Percentiles rank a stretch among this genome's conserved stretches.
Conservation (phyloP, 1,140 invertebrate genomes). For the Glossosoma conforme region DNA sequence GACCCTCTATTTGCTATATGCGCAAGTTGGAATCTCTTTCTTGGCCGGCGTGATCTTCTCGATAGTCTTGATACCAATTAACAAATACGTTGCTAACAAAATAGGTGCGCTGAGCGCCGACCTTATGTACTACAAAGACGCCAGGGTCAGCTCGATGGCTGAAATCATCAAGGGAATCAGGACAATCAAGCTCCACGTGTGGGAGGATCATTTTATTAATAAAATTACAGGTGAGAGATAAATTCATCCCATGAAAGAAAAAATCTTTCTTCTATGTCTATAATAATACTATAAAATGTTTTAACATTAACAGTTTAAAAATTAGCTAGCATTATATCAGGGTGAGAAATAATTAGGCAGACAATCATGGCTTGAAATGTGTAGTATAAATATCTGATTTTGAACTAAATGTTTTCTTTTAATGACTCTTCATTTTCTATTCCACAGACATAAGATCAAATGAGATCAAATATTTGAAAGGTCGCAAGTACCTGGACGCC, state of each 20-base stretch:
- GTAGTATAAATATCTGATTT: neutral
- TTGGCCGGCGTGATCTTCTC: conserved; percentile 85
- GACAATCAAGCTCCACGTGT: conserved; percentile 88
- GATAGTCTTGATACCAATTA: conserved; percentile 89
- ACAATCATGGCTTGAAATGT: too few relatives aligned
- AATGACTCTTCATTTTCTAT: too few relatives aligned
- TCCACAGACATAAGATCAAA: conserved; percentile 55
- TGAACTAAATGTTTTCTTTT: too few relatives aligned
- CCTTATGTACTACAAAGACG: conserved; percentile 91
- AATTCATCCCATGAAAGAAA: too few relatives aligned
- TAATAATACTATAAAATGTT: too few relatives aligned
- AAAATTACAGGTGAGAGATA: conserved; percentile 53
- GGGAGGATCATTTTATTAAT: conserved; percentile 84
- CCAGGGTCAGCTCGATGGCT: conserved; percentile 80
- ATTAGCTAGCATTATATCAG: too few relatives aligned
- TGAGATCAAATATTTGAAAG: conserved; percentile 74
- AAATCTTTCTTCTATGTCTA: too few relatives aligned
- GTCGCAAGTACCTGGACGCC: conserved; percentile 96
- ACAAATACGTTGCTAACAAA: conserved; percentile 83
- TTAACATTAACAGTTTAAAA: too few relatives aligned
- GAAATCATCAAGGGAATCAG: conserved; percentile 85
- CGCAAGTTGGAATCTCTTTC: conserved; percentile 87
- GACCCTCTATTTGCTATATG: conserved; percentile 76
- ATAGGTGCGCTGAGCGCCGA: conserved; percentile 82
- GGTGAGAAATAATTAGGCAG: too few relatives aligned